Conservation (phyloP, 2,113 vertebrate genomes). For the Spermophilus dauricus region DNA sequence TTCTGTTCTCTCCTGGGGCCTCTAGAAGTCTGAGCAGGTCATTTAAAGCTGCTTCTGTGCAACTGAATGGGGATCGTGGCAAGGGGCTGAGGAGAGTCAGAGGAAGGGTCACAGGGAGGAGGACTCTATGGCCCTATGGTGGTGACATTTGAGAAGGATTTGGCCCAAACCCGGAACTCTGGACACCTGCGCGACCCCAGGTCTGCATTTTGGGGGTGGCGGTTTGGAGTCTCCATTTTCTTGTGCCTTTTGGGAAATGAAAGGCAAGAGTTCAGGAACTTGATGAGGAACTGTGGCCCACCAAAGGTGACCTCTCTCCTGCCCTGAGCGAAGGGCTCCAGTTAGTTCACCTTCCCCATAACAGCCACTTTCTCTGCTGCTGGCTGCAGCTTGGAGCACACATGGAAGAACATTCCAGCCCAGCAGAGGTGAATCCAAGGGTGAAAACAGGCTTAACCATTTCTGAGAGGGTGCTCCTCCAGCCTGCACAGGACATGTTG, state of each 20-base stretch:
- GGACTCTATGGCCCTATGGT: accelerated
- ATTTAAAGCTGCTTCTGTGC: neutral
- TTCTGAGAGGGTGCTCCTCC: neutral
- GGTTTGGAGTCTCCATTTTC: neutral
- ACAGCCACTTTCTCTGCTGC: neutral
- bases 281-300: neutral
- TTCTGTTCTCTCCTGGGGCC: neutral
- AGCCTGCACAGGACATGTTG: neutral
- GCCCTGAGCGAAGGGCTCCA: neutral
- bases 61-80: neutral
- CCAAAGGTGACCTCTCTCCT: neutral
- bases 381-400: neutral
- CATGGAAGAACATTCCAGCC: neutral
- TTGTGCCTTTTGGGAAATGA: neutral
- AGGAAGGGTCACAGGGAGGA: neutral
- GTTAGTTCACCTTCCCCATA: neutral
- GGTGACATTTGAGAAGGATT: neutral
- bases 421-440: neutral
- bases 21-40: neutral
- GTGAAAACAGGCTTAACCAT: neutral
- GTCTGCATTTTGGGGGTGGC: neutral
- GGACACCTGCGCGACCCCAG: neutral
- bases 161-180: neutral
- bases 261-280: neutral
- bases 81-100: neutral